A percentile compares a stretch with the other conserved stretches of the same genome.
Conservation (phyloP, 2,113 vertebrate species). For the Gadus macrocephalus region DNA sequence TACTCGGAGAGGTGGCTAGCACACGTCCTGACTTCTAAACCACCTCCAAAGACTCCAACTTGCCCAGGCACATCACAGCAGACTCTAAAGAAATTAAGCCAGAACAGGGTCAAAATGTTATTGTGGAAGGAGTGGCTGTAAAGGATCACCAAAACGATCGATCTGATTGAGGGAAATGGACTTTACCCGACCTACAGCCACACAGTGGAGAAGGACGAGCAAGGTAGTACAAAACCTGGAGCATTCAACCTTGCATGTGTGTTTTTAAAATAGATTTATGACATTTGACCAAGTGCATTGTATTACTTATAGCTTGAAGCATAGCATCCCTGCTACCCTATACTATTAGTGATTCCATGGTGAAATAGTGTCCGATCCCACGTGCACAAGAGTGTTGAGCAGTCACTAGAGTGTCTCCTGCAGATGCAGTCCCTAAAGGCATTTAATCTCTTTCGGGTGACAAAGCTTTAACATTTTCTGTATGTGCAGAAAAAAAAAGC, state of each 20-base stretch:
- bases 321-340: too few species aligned
- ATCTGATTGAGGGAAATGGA: not conserved
- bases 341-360: too few species aligned
- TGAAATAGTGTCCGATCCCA: slow-evolving; percentile 22
- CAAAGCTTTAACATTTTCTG: slow-evolving; percentile 72
- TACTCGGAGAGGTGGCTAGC: not conserved
- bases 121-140: not conserved
- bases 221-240: not conserved
- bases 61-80: not conserved
- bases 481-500: slow-evolving; percentile 38
- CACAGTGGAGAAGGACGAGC: not conserved
- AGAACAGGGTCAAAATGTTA: not conserved
- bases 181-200: not conserved
- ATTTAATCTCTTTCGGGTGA: slow-evolving; percentile 67
- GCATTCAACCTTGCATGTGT: too few species aligned
- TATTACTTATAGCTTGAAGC: too few species aligned
- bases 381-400: slow-evolving; percentile 40
- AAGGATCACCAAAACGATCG: not conserved
- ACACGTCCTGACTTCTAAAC: not conserved
- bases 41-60: not conserved
- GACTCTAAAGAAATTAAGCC: not conserved
- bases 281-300: too few species aligned
- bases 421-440: slow-evolving; percentile 66
- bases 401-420: slow-evolving; percentile 39
- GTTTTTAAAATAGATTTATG: too few species aligned